These are phyloP conservation scores for Clepsis dumicolana DNA, from an alignment of 2,888 invertebrate species.

Conservation along the genomic window DNA sequence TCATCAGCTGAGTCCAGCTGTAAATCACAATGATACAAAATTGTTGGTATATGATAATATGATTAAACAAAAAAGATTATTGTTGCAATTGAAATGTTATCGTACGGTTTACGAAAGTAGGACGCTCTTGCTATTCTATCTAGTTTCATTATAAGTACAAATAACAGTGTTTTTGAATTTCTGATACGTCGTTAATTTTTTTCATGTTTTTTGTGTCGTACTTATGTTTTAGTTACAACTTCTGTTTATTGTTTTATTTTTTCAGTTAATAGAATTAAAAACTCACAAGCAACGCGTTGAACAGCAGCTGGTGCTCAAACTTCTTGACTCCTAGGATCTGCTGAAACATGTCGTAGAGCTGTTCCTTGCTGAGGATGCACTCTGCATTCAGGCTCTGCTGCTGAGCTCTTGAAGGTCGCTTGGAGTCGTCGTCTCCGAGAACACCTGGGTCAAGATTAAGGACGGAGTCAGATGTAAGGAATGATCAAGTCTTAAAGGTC, in stretches of 20 bases:
- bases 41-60: too few species aligned
- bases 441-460: slow-evolving; percentile 71
- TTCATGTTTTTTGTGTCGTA: too few species aligned
- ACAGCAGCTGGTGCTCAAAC: slow-evolving; percentile 99
- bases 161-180: too few species aligned
- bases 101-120: too few species aligned
- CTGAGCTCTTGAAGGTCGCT: slow-evolving; percentile 94
- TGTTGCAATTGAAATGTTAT: too few species aligned
- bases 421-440: slow-evolving; percentile 94
- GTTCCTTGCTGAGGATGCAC: slow-evolving; percentile 98
- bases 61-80: too few species aligned
- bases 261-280: background rate
- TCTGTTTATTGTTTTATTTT: too few species aligned
- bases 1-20: slow-evolving; percentile 99
- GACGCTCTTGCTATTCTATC: too few species aligned
- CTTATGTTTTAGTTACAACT: too few species aligned
- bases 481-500: background rate
- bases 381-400: slow-evolving; percentile 97
- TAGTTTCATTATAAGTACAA: too few species aligned
- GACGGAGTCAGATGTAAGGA: background rate
- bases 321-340: slow-evolving; percentile 99
- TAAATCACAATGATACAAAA: slow-evolving; percentile 31
- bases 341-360: slow-evolving; percentile 99
- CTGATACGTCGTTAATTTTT: too few species aligned
- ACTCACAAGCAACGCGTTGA: slow-evolving; percentile 93